These are phyloP conservation scores for Ciconia maguari DNA, from an alignment of 2,113 vertebrate species.

Conservation along the genomic window DNA sequence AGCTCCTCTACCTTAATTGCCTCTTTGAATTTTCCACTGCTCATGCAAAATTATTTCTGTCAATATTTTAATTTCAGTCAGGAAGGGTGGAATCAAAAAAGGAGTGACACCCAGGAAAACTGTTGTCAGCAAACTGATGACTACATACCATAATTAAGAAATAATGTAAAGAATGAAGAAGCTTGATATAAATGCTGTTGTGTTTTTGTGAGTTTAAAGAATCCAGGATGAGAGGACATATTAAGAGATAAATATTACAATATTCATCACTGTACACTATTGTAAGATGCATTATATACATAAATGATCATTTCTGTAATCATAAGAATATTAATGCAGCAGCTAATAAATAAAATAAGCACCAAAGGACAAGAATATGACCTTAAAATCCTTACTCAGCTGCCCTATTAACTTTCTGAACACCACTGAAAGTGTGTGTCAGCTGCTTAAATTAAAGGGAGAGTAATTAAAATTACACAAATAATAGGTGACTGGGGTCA, in stretches of 20 bases:
- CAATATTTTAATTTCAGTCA: constrained; percentile 78
- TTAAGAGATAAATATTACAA: constrained; percentile 4
- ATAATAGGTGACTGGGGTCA: constrained; percentile 72
- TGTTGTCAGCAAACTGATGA: constrained; percentile 74
- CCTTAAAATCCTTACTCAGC: constrained; percentile 72
- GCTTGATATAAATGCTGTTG: constrained; percentile 6
- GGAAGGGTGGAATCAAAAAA: constrained; percentile 64
- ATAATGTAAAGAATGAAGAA: constrained; percentile 42
- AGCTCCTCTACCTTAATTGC: constrained; percentile 36
- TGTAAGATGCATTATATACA: constrained; percentile 42
- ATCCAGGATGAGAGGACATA: neutral
- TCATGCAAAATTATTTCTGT: constrained; percentile 74
- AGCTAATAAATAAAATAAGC: constrained; percentile 65
- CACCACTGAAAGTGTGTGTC: constrained; percentile 67
- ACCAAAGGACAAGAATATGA: constrained; percentile 54
- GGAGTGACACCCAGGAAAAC: constrained; percentile 69
- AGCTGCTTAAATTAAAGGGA: constrained; percentile 71
- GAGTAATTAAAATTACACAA: constrained; percentile 77
- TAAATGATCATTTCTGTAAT: constrained; percentile 47
- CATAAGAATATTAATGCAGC: constrained; percentile 29
- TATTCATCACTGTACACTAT: neutral
- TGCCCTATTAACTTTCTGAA: constrained; percentile 73
- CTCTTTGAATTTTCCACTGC: constrained; percentile 63
- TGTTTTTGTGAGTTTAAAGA: constrained; percentile 25
- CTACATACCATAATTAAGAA: constrained; percentile 68